Conservation (phyloP, 2,113 vertebrate genomes). For the Arothron firmamentum region DNA sequence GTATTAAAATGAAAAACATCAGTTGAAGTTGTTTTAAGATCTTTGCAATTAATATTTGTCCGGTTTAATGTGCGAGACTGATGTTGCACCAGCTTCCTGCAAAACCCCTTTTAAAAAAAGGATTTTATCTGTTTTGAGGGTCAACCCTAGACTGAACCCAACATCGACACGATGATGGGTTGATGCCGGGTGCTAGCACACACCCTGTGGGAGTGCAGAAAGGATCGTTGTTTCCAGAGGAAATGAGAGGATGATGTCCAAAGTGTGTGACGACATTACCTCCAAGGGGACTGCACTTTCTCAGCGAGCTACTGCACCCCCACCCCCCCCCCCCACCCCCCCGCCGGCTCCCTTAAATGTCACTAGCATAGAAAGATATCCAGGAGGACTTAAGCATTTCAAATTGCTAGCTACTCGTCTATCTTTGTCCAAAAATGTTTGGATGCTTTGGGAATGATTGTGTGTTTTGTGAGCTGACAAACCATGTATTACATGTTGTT, state of each 20-base stretch:
- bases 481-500: slow-evolving; percentile 27
- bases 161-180: slow-evolving; percentile 39
- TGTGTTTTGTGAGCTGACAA: slow-evolving; percentile 38
- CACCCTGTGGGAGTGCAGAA: slow-evolving; percentile 37
- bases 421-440: slow-evolving; percentile 24
- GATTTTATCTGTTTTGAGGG: slow-evolving; percentile 26
- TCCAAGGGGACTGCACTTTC: slow-evolving; percentile 49
- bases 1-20: not conserved
- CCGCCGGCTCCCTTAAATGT: not conserved
- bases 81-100: no score
- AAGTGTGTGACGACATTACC: slow-evolving; percentile 55
- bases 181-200: slow-evolving; percentile 37
- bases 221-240: slow-evolving; percentile 67
- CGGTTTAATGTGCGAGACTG: no score
- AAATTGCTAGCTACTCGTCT: slow-evolving; percentile 10
- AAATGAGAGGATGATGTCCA: slow-evolving; percentile 66
- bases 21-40: not conserved
- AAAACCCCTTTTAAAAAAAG: no score
- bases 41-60: not conserved
- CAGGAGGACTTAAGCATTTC: slow-evolving; percentile 6
- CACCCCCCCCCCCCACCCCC: not conserved
- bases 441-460: slow-evolving; percentile 22
- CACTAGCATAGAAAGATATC: slow-evolving; percentile 17
- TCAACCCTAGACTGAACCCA: slow-evolving; percentile 42
- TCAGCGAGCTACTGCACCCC: slow-evolving; percentile 36